Percentiles rank a stretch among this genome's conserved stretches.
phyloP scores from a whole-genome alignment of 2,888 invertebrate species.

The Rutpela maculata region DNA sequence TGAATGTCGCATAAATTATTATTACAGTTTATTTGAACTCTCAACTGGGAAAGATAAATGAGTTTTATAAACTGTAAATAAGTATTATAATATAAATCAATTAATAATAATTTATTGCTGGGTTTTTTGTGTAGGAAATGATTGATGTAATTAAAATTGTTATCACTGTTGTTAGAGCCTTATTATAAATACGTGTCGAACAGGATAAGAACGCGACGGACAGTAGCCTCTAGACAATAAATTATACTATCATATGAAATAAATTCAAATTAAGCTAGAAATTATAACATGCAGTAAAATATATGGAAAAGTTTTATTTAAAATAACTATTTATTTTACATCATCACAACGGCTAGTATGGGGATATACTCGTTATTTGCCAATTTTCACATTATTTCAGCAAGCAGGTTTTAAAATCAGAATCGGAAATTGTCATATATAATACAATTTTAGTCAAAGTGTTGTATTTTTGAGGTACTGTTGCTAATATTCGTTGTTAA shows the following conservation, averaged over 20 bases:
- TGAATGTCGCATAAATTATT: background rate
- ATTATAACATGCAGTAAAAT: background rate
- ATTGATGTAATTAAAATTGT: conserved; percentile 3
- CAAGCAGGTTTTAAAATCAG: too few relatives aligned
- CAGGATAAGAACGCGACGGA: conserved; percentile 4
- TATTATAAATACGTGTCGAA: background rate
- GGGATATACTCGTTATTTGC: too few relatives aligned
- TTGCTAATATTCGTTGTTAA: too few relatives aligned
- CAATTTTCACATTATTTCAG: too few relatives aligned
- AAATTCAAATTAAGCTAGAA: background rate
- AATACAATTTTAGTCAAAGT: too few relatives aligned
- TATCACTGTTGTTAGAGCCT: background rate
- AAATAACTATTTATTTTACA: background rate
- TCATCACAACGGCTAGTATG: background rate
- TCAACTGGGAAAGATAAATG: conserved; percentile 40
- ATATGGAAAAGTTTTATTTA: background rate
- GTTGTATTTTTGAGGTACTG: too few relatives aligned
- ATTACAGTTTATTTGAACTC: conserved; percentile 30
- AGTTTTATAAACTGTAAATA: conserved; percentile 32
- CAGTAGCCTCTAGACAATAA: background rate
- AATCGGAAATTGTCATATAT: too few relatives aligned
- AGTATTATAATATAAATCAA: conserved; percentile 30
- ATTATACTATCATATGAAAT: background rate
- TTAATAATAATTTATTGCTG: conserved; percentile 33
- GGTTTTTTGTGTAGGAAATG: background rate